Conservation (phyloP, 2,888 invertebrate species). For the Bombyx huttoni region DNA sequence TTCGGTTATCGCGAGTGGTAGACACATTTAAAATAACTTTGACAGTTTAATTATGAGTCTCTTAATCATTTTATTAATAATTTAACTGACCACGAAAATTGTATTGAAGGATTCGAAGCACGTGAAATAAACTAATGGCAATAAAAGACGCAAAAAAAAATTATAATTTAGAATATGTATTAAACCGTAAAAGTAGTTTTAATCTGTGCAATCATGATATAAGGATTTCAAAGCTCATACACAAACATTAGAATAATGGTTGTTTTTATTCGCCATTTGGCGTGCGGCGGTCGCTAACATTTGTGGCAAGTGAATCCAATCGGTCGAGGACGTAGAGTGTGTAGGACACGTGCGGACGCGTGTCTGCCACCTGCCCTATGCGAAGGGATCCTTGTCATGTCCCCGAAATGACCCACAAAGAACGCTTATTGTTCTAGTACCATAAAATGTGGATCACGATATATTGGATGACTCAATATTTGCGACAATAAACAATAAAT, state of each 20-base stretch:
- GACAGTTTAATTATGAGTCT: too few relatives aligned
- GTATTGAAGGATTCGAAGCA: too few relatives aligned
- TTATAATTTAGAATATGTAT: not conserved
- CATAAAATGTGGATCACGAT: too few relatives aligned
- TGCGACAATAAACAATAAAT: too few relatives aligned
- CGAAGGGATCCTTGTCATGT: not conserved
- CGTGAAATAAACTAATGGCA: too few relatives aligned
- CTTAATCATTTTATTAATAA: too few relatives aligned
- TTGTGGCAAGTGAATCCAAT: constrained; percentile 61
- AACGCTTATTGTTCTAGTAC: not conserved
- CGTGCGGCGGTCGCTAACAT: constrained; percentile 34
- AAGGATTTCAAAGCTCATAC: constrained; percentile 28
- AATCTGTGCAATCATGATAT: constrained; percentile 32
- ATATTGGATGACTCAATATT: too few relatives aligned
- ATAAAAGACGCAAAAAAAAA: not conserved
- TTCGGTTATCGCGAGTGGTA: too few relatives aligned
- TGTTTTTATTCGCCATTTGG: constrained; percentile 40
- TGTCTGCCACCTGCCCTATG: constrained; percentile 37
- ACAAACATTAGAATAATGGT: constrained; percentile 33
- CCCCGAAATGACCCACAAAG: not conserved
- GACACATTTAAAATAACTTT: too few relatives aligned
- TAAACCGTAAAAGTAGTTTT: not conserved
- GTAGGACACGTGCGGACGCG: constrained; percentile 29
- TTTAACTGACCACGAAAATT: too few relatives aligned
- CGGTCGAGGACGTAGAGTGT: constrained; percentile 18